Evolutionary conservation across 1,140 invertebrate species (phyloP), one percentile per base, ranked within the genome.

Genomic region (Heterodera schachtii): DNA sequence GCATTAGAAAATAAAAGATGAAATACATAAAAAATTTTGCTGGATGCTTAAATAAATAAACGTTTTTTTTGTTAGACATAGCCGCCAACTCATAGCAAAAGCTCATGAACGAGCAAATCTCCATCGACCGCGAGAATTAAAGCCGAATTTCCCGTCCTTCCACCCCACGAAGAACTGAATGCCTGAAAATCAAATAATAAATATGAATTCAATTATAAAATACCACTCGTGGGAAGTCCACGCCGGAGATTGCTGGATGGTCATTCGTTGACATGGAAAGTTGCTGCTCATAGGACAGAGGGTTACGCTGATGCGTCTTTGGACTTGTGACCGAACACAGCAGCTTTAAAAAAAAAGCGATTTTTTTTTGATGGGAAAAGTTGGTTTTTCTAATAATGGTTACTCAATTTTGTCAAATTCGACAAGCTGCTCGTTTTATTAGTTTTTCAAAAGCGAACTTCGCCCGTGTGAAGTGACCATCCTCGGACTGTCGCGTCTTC

Each of bases 71-170:
- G 31, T 31, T 31, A 31, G 31, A 31, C 31, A 31, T 31, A 31
- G 9, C 47, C 8, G 11, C n/a, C 43, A n/a, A 4, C 43, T 78
- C 77, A 78, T 52, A 78, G 44, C 47, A 69, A 66, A 49, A 81
- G 47, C 74, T 82, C 81, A 49, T 82, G 81, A n/a, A 82, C 81
- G 3, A 70, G 75, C 46, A 82, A 64, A 80, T 82, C 77, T 19
- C 79, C 78, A 31, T 82, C 78, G 4, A 49, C 81, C 64, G 81
- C 81, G 21, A 82, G 41, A 9, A 82, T 82, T 31, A 82, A 60
- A 31, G 81, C 81, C 6, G 76, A 64, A 73, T 82, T 82, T 6
- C 81, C 81, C 13, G 52, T 64, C 44, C 52, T 31, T 21, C 81
- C 81, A 21, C 81, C 81, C 81, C 81, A 82, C 3, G 69, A 66